Base-by-base conservation (phyloP, 2,797 vertebrate genomes). In the Sebastes cheni region DNA sequence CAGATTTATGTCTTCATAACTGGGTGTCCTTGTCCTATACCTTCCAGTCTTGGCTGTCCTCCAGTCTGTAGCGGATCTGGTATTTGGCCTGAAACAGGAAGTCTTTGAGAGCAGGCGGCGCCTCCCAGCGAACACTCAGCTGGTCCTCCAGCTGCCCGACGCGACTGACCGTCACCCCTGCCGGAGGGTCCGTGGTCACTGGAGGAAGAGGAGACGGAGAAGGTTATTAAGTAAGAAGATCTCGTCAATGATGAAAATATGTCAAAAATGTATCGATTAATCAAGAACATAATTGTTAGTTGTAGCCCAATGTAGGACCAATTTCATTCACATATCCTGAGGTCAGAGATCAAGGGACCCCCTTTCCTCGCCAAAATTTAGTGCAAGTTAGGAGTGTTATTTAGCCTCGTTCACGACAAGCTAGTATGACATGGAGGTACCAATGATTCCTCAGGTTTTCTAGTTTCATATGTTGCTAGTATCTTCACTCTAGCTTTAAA, bases 31-130 rank as follows among this genome's bases (percentile, higher is more conserved):
- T 66, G 77, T 72, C 79, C 69, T 75, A 65, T 95, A 99, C 98
- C 97, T 99, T 99, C 98, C 98, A 99, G 80, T 99, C 97, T 7
- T 95, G 95, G 86, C 97, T 98, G 91, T 99, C 97, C 92, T 99
- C 98, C 87, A 99, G 96, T 1, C 98, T 96, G 94, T 99, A 99
- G 86, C 98, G 97, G 91, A 99, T 99, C 96, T 99, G 98, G 92
- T 99, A 99, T 90, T 98, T 99, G 93, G 98, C 97, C 93, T 98
- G 98, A 84, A 99, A 99, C 30, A 99, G 96, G 94, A 99, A 99
- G 91, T 99, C 98, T 90, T 98, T 99, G 78, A 99, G 97, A 9
- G 97, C 98, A 0, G 98, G 97, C 0, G 97, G 98, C 2, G 96
- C 97, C 74, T 96, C 97, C 98, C 98, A 99, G 82, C 97, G 96